phyloP scores from a whole-genome alignment of 30 jellyfish, hydroid and myxozoan genomes.

The Aurelia sp. region DNA sequence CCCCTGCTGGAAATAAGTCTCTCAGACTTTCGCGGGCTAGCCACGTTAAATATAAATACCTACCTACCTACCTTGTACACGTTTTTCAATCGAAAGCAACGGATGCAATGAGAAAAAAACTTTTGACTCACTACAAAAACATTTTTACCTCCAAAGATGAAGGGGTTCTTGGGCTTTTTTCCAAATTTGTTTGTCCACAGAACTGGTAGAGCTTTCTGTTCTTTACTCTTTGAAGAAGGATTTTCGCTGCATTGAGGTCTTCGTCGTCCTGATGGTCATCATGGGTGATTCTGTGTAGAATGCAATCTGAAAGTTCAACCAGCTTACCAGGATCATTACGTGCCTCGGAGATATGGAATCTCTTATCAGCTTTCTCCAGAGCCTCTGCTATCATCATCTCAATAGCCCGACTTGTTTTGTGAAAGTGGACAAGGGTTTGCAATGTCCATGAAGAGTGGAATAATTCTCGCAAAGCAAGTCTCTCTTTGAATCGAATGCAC shows the following conservation, averaged over 20 bases:
- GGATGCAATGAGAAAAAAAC: too few species aligned
- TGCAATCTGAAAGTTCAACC: constrained; percentile 31
- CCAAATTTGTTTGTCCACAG: constrained; percentile 55
- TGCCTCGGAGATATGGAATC: constrained; percentile 36
- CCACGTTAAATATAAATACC: too few species aligned
- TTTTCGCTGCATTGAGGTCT: constrained; percentile 26
- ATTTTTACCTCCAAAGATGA: too few species aligned
- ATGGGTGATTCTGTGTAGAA: constrained; percentile 16
- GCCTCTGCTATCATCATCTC: constrained; percentile 78
- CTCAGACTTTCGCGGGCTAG: too few species aligned
- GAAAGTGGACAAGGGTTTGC: constrained; percentile 47
- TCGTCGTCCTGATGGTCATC: constrained; percentile 16
- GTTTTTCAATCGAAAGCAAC: too few species aligned
- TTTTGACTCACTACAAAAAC: too few species aligned
- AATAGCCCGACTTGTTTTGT: constrained; percentile 53
- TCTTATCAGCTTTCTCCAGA: constrained; percentile 18
- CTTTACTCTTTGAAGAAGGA: constrained; percentile 12
- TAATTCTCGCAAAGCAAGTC: constrained; percentile 30
- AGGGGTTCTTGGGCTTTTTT: too few species aligned
- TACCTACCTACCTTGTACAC: too few species aligned
- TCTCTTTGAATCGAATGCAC: constrained; percentile 49
- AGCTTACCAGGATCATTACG: constrained; percentile 25
- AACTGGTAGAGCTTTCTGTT: constrained; percentile 42
- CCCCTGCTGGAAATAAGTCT: too few species aligned
- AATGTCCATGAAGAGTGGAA: constrained; percentile 53